A percentile compares a stretch with the other conserved stretches of the same genome.
phyloP scores from a whole-genome alignment of 2,797 vertebrate species.

The Hypotaenidia philippensis region DNA sequence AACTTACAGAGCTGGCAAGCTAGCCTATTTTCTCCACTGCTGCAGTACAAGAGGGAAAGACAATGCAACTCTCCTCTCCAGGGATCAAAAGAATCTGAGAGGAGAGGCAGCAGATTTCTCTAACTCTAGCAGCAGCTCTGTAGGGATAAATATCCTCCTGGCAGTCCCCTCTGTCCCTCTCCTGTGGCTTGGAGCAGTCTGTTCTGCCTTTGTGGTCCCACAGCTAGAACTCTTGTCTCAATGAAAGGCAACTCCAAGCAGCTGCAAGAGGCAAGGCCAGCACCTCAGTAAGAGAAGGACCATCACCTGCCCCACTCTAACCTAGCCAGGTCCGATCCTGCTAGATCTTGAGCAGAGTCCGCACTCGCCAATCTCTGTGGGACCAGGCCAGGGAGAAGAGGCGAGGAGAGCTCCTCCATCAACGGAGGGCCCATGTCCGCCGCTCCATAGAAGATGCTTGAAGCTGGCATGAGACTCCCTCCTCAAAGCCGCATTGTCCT shows the following conservation, averaged over 20 bases:
- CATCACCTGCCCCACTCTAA: neutral
- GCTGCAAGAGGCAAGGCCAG: slow-evolving; percentile 38
- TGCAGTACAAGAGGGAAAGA: neutral
- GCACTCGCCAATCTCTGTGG: neutral
- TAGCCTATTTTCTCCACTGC: neutral
- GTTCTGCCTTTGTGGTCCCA: neutral
- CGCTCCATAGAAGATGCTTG: neutral
- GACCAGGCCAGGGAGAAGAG: no score
- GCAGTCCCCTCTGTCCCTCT: neutral
- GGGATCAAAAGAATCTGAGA: slow-evolving; percentile 26
- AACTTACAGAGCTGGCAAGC: neutral
- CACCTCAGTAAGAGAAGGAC: neutral
- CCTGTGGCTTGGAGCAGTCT: neutral
- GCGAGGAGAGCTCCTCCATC: neutral
- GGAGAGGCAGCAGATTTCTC: slow-evolving; percentile 40
- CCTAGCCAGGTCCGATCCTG: neutral
- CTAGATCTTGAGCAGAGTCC: neutral
- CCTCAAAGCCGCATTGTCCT: neutral
- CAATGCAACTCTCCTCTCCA: slow-evolving; percentile 59
- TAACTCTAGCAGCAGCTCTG: slow-evolving; percentile 24
- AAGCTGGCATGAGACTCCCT: neutral
- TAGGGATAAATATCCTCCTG: neutral
- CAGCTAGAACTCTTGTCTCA: neutral
- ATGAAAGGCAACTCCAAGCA: neutral
- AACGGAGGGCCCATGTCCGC: neutral